Evolutionary conservation across 2,888 invertebrate genomes (phyloP), one percentile per base, ranked within the genome.

Genomic region (Caenorhabditis sp.): DNA sequence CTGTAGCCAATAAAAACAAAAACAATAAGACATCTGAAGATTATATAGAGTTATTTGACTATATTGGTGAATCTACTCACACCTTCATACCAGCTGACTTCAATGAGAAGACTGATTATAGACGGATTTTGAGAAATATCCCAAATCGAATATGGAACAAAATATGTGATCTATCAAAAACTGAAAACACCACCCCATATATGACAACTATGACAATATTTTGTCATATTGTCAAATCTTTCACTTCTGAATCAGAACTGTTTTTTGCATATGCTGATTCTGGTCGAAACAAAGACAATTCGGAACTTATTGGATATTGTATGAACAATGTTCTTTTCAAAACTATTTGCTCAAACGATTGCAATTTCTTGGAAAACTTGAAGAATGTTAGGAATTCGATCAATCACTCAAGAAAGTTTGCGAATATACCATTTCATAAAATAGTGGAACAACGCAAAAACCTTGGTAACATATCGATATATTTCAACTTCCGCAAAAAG

Each of bases 231-330:
- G 24, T 73, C 6, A 24, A 54, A 2, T 66, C 62, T 0, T 68
- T 68, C 21, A 59, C 68, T 1, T 59, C 61, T 0, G 26, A 54
- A 17, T 14, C 54, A 1, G 60, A 68, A 1, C 0, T 68, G 0
- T 61, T 84, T 12, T 62, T 85, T 19, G 83, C 82, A n/a, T 75
- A 69, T 59, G 81, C 84, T 0, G 66, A 76, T 6, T 78, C 84
- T 21, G 85, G 85, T 36, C 75, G 86, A 61, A 78, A 77, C 43
- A 21, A 62, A 12, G 62, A 66, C 1, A 77, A 71, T 51, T 58
- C 69, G 14, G 51, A 72, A n/a, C 59, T 84, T 0, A 81, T 86
- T 31, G 85, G 85, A 31, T 86, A 84, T 67, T 84, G 83, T 57
- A 76, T 86, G 62, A 86, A 86, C 62, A 83, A 83, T 54, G 58